A percentile compares a stretch with the other conserved stretches of the same genome.
Evolutionary conservation across 2,113 vertebrate species (phyloP).

Genomic region (Pangasianodon gigas): DNA sequence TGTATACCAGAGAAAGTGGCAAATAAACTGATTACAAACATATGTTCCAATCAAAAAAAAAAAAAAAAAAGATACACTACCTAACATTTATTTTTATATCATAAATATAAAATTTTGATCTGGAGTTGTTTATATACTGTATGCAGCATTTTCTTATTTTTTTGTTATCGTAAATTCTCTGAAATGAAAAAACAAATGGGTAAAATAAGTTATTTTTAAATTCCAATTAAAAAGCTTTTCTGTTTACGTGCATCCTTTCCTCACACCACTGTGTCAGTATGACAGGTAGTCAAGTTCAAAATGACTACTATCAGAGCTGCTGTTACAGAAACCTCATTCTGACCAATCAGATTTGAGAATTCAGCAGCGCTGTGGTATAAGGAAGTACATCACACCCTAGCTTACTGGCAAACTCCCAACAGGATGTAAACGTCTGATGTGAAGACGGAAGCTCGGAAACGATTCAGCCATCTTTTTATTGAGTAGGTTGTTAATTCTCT

Average conservation of each 20-base stretch:
- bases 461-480: slow-evolving; percentile 63
- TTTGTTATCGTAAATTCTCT: neutral
- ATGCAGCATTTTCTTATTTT: neutral
- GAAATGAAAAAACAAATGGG: slow-evolving; percentile 4
- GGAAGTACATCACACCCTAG: neutral
- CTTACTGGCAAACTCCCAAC: neutral
- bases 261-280: neutral
- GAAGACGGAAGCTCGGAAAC: neutral
- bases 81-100: slow-evolving; percentile 38
- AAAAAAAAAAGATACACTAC: neutral
- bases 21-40: slow-evolving; percentile 11
- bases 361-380: too few species aligned
- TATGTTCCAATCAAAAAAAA: neutral
- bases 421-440: neutral
- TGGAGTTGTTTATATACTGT: slow-evolving; percentile 4
- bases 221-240: neutral
- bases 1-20: neutral
- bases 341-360: neutral
- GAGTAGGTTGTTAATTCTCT: slow-evolving; percentile 67
- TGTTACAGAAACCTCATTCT: neutral
- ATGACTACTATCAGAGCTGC: neutral
- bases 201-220: slow-evolving; percentile 7
- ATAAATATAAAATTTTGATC: neutral
- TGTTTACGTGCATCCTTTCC: neutral
- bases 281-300: neutral